Conservation (phyloP, 2,797 vertebrate genomes). For the Discoglossus pictus region DNA sequence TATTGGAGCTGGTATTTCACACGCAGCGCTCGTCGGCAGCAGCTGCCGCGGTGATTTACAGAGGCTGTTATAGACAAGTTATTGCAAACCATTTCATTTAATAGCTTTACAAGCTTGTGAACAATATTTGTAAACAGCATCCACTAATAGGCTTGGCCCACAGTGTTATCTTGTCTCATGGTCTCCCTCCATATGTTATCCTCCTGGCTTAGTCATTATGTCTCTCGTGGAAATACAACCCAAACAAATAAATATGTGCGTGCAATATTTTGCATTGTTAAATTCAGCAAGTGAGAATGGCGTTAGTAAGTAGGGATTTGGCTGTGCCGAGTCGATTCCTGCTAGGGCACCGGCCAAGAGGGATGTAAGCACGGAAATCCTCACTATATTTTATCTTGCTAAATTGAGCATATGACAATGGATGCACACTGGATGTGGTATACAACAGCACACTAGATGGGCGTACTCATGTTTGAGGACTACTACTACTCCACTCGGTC, state of each 20-base stretch:
- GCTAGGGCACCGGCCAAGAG: too few species aligned
- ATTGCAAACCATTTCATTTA: slow-evolving; percentile 49
- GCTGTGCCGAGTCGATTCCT: too few species aligned
- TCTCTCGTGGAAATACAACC: slow-evolving; percentile 23
- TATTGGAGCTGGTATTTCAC: slow-evolving; percentile 15
- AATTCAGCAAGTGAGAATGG: slow-evolving; percentile 6
- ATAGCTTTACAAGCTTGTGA: slow-evolving; percentile 51
- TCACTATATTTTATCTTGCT: too few species aligned
- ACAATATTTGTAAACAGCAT: slow-evolving; percentile 52
- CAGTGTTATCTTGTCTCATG: slow-evolving; percentile 39
- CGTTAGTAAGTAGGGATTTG: too few species aligned
- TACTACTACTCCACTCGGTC: too few species aligned
- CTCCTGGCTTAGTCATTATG: slow-evolving; percentile 35
- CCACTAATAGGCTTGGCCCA: slow-evolving; percentile 46
- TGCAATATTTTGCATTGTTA: slow-evolving; percentile 5
- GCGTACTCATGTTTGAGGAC: too few species aligned
- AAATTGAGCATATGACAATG: too few species aligned
- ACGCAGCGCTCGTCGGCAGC: slow-evolving; percentile 17
- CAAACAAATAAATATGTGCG: slow-evolving; percentile 30
- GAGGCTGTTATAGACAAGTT: slow-evolving; percentile 48
- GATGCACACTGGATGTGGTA: too few species aligned
- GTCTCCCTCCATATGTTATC: slow-evolving; percentile 47
- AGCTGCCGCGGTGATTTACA: slow-evolving; percentile 50
- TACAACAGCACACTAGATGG: too few species aligned
- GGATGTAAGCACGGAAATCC: too few species aligned